Base-by-base conservation (phyloP, 2,888 invertebrate species). In the Candidula unifasciata region DNA sequence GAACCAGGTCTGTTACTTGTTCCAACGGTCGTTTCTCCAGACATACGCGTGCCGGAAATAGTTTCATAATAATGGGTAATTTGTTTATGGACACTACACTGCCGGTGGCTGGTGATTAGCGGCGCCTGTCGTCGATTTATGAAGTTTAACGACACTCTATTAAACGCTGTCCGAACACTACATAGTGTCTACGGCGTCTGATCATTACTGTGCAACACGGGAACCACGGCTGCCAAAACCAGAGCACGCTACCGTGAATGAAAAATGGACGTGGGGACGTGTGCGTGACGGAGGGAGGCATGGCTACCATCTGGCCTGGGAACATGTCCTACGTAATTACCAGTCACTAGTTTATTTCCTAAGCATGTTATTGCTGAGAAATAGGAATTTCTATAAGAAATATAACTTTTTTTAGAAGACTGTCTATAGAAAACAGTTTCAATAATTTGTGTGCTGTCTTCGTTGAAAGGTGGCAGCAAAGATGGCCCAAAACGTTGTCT, bases 301-400 rank as follows among this genome's bases (percentile, higher is more conserved):
- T 80, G 84, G 64, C 73, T 74, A 60, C 84, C 84, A 84, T 84
- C 84, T 84, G 84, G 84, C 80, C 13, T 44, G 27, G 57, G 54
- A 66, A n/a, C 66, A 76, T 64, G 66, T 60, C n/a, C 57, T 71
- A 27, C 57, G 44, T 82, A 82, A 82, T 76, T 76, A 82, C 76
- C 24, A 66, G 57, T 85, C 71, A 66, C 66, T 76, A 44, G 74
- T 68, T 69, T 77, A 57, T 35, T 79, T 30, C 44, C 37, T 66
- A 79, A 68, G 30, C 44, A 52, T 79, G 0, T 18, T 30, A 33
- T 2, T 27, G 30, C 27, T 0, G 18, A 18, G n/a, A 30, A 16
- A 27, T 30, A 13, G 8, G 44, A 10, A 44, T 13, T 44, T 44
- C 44, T 44, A 44, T 44, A 6, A 44, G 44, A 44, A 6, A 44